Conservation (phyloP, 2,113 vertebrate genomes). For the Patagioenas fasciata region DNA sequence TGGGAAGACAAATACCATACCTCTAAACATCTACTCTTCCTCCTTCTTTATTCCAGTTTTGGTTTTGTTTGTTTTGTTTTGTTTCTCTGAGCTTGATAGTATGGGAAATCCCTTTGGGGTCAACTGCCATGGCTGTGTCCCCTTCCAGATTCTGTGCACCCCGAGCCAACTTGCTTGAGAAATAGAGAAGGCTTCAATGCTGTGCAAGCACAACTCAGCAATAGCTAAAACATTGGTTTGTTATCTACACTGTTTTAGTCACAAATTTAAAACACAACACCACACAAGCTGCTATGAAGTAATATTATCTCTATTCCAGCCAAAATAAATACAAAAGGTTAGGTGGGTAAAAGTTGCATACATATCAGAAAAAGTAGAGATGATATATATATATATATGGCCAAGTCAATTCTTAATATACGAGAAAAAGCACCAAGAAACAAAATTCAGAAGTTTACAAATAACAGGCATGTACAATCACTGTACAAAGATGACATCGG, state of each 20-base stretch:
- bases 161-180: neutral
- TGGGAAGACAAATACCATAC: fast-evolving
- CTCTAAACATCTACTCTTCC: fast-evolving
- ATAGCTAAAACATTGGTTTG: neutral
- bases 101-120: neutral
- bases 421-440: neutral
- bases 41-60: neutral
- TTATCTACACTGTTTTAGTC: neutral
- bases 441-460: neutral
- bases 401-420: neutral
- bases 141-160: neutral
- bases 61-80: too few relatives aligned
- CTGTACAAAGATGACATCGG: neutral
- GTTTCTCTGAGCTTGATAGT: neutral
- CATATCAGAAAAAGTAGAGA: neutral
- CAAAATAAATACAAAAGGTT: neutral
- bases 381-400: neutral
- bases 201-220: neutral
- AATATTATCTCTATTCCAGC: neutral
- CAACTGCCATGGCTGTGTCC: neutral
- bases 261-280: neutral
- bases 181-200: neutral
- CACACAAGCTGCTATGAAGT: neutral
- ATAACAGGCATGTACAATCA: neutral
- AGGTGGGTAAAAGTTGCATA: neutral